Conservation (phyloP, 64 coral and sea anemone genomes). For the Pachyseris speciosa region DNA sequence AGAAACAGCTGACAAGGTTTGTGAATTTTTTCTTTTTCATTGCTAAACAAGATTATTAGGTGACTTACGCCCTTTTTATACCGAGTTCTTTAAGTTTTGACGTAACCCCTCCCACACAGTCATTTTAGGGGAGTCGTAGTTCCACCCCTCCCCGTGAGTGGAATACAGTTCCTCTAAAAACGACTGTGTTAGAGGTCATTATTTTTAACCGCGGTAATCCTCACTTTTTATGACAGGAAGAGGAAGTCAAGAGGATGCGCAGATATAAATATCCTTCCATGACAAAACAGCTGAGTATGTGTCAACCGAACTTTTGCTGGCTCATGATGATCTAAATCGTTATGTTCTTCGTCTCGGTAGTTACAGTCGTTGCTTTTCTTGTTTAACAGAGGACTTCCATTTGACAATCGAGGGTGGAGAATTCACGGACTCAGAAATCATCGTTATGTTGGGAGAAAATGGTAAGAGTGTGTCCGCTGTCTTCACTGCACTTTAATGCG, state of each 20-base stretch:
- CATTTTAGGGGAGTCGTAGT: too few species aligned
- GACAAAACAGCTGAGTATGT: constrained; percentile 88
- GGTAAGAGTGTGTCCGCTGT: constrained; percentile 46
- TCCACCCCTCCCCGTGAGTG: too few species aligned
- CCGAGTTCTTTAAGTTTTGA: too few species aligned
- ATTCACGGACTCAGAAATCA: constrained; percentile 98
- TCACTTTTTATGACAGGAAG: constrained; percentile 70
- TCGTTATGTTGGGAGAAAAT: constrained; percentile 99
- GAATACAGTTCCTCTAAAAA: too few species aligned
- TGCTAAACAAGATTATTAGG: too few species aligned
- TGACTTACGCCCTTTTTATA: too few species aligned
- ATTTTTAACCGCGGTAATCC: too few species aligned
- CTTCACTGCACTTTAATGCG: too few species aligned
- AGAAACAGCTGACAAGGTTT: constrained; percentile 97
- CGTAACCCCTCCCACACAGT: too few species aligned
- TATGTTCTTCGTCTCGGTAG: not conserved
- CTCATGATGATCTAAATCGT: too few species aligned
- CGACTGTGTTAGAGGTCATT: too few species aligned
- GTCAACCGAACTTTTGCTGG: not conserved
- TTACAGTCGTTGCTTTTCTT: not conserved
- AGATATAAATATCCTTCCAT: constrained; percentile 91
- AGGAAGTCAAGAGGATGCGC: constrained; percentile 87
- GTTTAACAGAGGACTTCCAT: constrained; percentile 77
- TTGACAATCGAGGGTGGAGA: constrained; percentile 79
- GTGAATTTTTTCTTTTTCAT: not conserved